These are phyloP conservation scores for Pterostichus niger DNA, from an alignment of 2,888 invertebrate genomes.

Conservation along the genomic window DNA sequence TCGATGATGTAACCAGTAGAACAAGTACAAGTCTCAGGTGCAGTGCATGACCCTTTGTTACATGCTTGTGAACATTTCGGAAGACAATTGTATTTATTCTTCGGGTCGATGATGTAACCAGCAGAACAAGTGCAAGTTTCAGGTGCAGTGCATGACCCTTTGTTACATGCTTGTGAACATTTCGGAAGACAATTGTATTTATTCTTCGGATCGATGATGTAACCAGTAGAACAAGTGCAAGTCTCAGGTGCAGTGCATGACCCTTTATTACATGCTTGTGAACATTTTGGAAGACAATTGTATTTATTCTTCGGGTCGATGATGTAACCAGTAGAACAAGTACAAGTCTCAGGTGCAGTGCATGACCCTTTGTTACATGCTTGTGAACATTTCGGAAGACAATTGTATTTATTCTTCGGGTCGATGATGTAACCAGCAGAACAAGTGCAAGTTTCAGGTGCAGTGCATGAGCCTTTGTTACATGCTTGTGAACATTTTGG, in stretches of 20 bases:
- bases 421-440: slow-evolving; percentile 78
- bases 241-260: slow-evolving; percentile 73
- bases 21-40: slow-evolving; percentile 69
- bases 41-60: slow-evolving; percentile 71
- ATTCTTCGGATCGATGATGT: slow-evolving; percentile 68
- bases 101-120: slow-evolving; percentile 78
- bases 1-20: slow-evolving; percentile 78
- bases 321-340: slow-evolving; percentile 71
- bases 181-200: slow-evolving; percentile 70
- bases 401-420: slow-evolving; percentile 68
- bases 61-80: slow-evolving; percentile 75
- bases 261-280: slow-evolving; percentile 72
- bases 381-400: slow-evolving; percentile 71
- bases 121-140: slow-evolving; percentile 77
- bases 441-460: slow-evolving; percentile 69
- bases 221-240: slow-evolving; percentile 79
- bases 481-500: slow-evolving; percentile 75
- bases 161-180: slow-evolving; percentile 70
- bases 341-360: slow-evolving; percentile 68
- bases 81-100: slow-evolving; percentile 73
- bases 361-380: slow-evolving; percentile 69
- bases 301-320: slow-evolving; percentile 69
- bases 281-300: slow-evolving; percentile 70
- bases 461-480: slow-evolving; percentile 71
- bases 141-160: slow-evolving; percentile 74